Evolutionary conservation across 2,888 invertebrate species (phyloP), one percentile per base, ranked within the genome.

Genomic region (Brachynemurus nebulosus): DNA sequence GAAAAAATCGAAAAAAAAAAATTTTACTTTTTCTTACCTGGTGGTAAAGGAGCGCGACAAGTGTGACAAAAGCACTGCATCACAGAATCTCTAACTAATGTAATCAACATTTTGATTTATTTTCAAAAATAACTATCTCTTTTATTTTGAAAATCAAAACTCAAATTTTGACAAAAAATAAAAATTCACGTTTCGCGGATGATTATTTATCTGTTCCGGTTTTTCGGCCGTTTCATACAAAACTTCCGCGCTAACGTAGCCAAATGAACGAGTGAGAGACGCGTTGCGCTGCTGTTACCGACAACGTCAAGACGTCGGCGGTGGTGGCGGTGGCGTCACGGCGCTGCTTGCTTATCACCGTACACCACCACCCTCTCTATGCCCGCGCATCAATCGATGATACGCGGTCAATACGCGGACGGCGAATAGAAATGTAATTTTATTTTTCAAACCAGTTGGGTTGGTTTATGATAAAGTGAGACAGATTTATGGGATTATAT

Each of bases 21-120:
- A n/a, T n/a, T n/a, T n/a, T n/a, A n/a, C n/a, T 30, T 30, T 30
- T 43, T 64, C 77, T 75, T 75, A 81, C 82, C 79, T 72, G 79
- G 74, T 62, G 81, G 78, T 61, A 85, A 65, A 54, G 88, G 86
- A 59, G 85, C 85, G 65, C 86, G 81, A 78, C 88, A 89, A 68
- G 86, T 82, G 71, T 88, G 86, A 73, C 89, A 89, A 75, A 89
- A 88, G 74, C 89, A 89, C 77, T 86, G 85, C 80, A 88, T 77
- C 66, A 89, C 86, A 65, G 88, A 89, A 68, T 89, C 86, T 68
- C 86, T 81, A 65, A 89, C 86, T 61, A 89, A 78, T 66, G 81
- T 84, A 74, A 89, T 86, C 74, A 89, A 71, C 89, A 89, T 89
- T 54, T 65, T 70, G 60, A 47, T 44, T 42, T 45, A 47, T 47